These are phyloP conservation scores for Synanthedon andrenaeformis DNA, from an alignment of 2,888 invertebrate species.

Conservation along the genomic window DNA sequence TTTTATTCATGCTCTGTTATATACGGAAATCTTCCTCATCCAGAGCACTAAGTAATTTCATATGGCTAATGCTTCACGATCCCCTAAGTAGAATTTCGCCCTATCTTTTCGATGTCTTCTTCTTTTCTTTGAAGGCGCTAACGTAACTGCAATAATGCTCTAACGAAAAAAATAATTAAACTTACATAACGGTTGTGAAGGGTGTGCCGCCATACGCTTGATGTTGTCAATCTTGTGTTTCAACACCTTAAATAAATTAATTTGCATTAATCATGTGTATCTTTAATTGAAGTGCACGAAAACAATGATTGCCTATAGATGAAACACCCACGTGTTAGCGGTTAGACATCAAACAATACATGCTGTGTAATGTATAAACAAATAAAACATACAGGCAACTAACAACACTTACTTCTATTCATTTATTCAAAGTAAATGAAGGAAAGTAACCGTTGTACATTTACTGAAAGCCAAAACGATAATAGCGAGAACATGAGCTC, in stretches of 20 bases:
- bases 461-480: constrained; percentile 4
- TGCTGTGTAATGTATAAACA: constrained; percentile 6
- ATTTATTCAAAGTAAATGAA: not conserved
- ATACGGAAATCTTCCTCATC: too few species aligned
- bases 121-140: too few species aligned
- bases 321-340: constrained; percentile 2
- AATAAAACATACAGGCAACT: constrained; percentile 3
- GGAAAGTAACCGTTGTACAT: constrained; percentile 2
- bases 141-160: too few species aligned
- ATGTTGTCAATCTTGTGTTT: constrained; percentile 96
- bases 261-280: not conserved
- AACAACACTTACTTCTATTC: not conserved
- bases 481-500: constrained; percentile 1
- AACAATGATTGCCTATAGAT: not conserved
- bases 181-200: constrained; percentile 95
- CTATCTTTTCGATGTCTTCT: too few species aligned
- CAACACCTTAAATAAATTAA: constrained; percentile 77
- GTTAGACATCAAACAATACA: constrained; percentile 8
- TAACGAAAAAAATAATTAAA: constrained; percentile 18
- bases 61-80: too few species aligned
- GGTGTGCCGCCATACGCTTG: constrained; percentile 95
- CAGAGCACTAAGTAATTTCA: too few species aligned
- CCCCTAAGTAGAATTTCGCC: too few species aligned
- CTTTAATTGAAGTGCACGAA: not conserved
- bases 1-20: too few species aligned